phyloP scores from a whole-genome alignment of 2,888 invertebrate species.

The Nephrotoma guestfalica region DNA sequence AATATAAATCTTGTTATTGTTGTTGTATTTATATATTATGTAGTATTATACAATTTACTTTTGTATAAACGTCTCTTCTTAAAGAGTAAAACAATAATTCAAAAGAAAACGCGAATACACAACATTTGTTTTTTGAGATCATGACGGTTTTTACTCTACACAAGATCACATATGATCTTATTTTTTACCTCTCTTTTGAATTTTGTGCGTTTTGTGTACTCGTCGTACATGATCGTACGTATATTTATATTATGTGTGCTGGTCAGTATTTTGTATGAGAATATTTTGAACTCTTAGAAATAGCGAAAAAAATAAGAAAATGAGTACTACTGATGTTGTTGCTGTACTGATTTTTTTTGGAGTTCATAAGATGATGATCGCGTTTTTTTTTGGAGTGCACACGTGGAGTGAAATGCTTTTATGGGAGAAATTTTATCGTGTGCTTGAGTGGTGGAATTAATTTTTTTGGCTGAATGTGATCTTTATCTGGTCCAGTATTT shows the following conservation, averaged over 20 bases:
- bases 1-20: neutral
- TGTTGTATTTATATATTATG: neutral
- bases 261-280: neutral
- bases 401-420: neutral
- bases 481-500: neutral
- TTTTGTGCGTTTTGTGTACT: neutral
- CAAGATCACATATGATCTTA: neutral
- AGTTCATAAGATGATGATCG: neutral
- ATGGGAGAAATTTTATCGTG: neutral
- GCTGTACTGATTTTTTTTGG: neutral
- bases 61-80: neutral
- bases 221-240: neutral
- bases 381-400: neutral
- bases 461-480: neutral
- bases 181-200: neutral
- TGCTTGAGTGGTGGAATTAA: neutral
- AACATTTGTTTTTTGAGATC: neutral
- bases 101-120: neutral
- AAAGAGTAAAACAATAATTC: neutral
- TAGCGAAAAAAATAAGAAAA: neutral
- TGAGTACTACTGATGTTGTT: neutral
- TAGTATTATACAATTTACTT: neutral
- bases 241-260: neutral
- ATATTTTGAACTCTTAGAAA: neutral
- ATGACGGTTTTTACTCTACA: neutral